Evolutionary conservation across 2,113 vertebrate species (phyloP), one percentile per base, ranked within the genome.

Genomic region (Hippocampus mohnikei): DNA sequence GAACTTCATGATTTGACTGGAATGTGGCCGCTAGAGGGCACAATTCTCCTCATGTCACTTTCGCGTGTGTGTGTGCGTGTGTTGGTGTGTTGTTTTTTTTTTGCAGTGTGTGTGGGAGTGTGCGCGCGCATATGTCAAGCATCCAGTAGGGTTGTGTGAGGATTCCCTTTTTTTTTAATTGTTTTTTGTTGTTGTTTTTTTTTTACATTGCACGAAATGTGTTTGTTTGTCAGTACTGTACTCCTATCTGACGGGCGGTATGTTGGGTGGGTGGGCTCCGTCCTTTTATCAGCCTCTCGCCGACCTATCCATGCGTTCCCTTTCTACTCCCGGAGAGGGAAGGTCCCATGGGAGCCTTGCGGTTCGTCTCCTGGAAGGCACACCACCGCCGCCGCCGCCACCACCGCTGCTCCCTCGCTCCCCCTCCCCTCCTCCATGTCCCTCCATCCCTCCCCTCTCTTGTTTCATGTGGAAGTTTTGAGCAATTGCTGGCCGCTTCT

Each of bases 401-500:
- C 90, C 89, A 88, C 87, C 88, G 80, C 89, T 90, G 89, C 85
- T 90, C 88, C 87, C 85, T 90, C 91, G 83, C 78, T 87, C 83
- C 76, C 67, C 79, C 74, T 70, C 58, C 62, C 6, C 78, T 78
- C 71, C 60, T 66, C 60, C 58, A 37, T 66, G 61, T 71, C 65
- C 52, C 66, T 73, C 37, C 58, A 62, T 79, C 71, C 75, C 80
- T 83, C 78, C 75, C 80, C 73, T 81, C 73, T 84, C 84, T n/a
- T 82, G 90, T 93, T 91, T 92, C 89, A 92, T 92, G 91, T 92
- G 92, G 92, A 93, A 92, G 92, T 91, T 93, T 85, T 92, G 90
- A 93, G 91, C 90, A 89, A 88, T 91, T 88, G 83, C 89, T 93
- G 88, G 87, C 90, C 88, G 88, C 87, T 89, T 87, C 88, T 90